Evolutionary conservation across 1,140 invertebrate species (phyloP).

Genomic region (Trichogramma pretiosum): DNA sequence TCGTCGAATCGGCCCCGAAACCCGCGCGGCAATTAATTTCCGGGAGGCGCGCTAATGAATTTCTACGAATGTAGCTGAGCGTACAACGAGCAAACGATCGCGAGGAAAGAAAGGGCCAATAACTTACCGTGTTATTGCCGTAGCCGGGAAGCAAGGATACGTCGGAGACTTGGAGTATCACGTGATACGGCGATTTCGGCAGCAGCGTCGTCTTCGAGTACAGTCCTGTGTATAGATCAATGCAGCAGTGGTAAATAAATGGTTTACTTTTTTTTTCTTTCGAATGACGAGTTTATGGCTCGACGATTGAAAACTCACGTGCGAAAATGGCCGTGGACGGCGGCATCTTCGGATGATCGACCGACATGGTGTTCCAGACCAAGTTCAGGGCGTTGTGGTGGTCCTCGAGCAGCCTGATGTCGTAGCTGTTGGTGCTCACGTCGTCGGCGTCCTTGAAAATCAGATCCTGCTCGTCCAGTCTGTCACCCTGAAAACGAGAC

Average conservation of each 20-base stretch:
- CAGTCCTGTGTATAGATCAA: constrained; percentile 24
- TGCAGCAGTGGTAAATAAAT: neutral
- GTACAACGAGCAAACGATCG: too few relatives aligned
- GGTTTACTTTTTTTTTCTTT: constrained; percentile 1
- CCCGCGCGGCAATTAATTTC: too few relatives aligned
- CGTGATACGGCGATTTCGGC: constrained; percentile 40
- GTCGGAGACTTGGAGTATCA: constrained; percentile 39
- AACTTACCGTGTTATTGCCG: constrained; percentile 36
- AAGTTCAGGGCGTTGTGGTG: constrained; percentile 33
- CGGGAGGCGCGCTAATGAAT: too few relatives aligned
- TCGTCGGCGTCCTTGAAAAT: constrained; percentile 35
- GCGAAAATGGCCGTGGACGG: constrained; percentile 33
- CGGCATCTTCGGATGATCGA: constrained; percentile 24
- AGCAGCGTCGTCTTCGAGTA: constrained; percentile 33
- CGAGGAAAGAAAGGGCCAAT: too few relatives aligned
- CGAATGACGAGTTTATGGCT: neutral
- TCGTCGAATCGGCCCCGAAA: too few relatives aligned
- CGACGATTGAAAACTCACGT: constrained; percentile 24
- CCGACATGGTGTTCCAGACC: constrained; percentile 28
- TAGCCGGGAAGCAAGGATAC: constrained; percentile 31
- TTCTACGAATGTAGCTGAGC: too few relatives aligned
- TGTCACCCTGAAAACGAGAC: constrained; percentile 27
- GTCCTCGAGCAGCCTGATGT: constrained; percentile 31
- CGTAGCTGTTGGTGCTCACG: constrained; percentile 30
- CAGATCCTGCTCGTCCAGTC: constrained; percentile 33